phyloP scores from a whole-genome alignment of 2,113 vertebrate species.

The Myrmecophaga tridactyla region DNA sequence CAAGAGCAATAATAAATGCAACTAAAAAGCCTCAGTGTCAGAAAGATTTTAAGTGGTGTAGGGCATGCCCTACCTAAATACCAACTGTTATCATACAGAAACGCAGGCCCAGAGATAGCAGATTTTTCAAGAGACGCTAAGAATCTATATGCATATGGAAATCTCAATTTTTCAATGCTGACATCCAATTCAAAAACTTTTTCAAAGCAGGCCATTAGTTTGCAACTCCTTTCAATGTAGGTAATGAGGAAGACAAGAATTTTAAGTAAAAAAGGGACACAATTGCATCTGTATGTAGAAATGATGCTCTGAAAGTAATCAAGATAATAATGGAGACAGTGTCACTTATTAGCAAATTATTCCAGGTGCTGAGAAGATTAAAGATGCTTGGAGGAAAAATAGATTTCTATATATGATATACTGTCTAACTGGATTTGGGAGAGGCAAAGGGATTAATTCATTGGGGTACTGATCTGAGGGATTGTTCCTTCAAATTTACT shows the following conservation, averaged over 20 bases:
- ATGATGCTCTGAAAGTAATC: neutral
- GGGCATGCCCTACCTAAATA: neutral
- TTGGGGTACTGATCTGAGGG: neutral
- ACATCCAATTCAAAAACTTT: neutral
- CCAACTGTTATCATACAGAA: neutral
- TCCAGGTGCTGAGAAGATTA: slow-evolving; percentile 19
- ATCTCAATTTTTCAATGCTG: neutral
- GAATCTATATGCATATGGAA: neutral
- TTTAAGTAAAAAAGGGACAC: neutral
- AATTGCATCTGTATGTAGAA: neutral
- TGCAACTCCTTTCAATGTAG: neutral
- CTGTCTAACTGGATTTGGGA: neutral
- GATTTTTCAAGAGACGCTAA: neutral
- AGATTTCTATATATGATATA: neutral
- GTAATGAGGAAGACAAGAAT: neutral
- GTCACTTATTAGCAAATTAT: neutral
- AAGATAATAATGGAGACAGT: neutral
- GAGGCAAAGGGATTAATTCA: neutral
- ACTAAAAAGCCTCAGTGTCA: neutral
- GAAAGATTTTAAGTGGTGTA: neutral
- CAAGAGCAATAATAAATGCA: neutral
- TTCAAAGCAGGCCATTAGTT: neutral
- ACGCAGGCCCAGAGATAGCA: neutral
- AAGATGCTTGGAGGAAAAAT: neutral
- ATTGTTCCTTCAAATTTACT: neutral